Base-by-base conservation (phyloP, 2,113 vertebrate species). In the Neoarius graeffei region DNA sequence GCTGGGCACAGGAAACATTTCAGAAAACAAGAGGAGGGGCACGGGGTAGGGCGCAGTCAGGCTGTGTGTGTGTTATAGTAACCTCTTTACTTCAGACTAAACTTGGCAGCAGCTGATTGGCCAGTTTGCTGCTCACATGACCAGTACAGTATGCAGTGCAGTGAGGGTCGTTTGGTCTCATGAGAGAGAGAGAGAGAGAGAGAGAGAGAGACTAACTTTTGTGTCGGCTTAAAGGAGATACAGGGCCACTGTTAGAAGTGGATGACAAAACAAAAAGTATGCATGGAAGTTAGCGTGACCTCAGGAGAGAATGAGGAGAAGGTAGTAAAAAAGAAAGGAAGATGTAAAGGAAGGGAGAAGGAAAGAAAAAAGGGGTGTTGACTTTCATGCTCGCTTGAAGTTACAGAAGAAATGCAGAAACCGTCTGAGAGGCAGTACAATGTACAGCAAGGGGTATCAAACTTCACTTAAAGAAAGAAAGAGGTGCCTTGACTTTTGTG, bases 71-170 rank as follows among this genome's bases (percentile, higher is more conserved):
- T 59, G 42, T 77, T 86, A 59, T 67, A 81, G 84, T 57, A 84
- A 81, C 77, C 74, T 89, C 87, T 80, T 90, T 90, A 91, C 90
- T 86, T 7, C 73, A 84, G 90, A 86, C 89, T 89, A 86, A 88
- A 92, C 93, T 91, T 94, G 94, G 93, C 93, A 14, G 87, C 84
- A 85, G 66, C 76, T 92, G 91, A 95, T 94, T 95, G 94, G 94
- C 88, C 60, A 87, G 87, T 82, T 84, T 83, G 69, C 52, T 64
- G 71, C 86, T 86, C 88, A 86, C 85, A 85, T 93, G 92, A 93
- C 86, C 89, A 89, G 57, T 82, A 85, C 90, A 87, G 74, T 86
- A 90, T 84, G 80, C 84, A 77, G 91, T 85, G 80, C 80, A 80
- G 52, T 59, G 87, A 86, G 84, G 86, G 83, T 90, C 64, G 30